Conservation (phyloP, 1,140 invertebrate species). For the Macrosteles quadrilineatus region DNA sequence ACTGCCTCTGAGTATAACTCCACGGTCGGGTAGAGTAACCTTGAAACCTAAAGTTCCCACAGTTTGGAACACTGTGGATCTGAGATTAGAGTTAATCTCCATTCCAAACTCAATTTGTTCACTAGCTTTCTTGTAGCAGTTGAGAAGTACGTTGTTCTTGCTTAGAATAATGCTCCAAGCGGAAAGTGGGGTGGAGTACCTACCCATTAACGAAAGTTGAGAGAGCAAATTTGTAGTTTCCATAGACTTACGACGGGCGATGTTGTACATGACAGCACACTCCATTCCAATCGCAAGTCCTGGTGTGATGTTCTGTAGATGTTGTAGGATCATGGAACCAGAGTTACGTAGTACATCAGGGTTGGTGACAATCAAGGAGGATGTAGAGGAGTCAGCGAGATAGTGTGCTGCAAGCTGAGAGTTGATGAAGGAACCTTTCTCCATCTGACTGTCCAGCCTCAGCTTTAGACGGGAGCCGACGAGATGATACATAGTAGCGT, state of each 20-base stretch:
- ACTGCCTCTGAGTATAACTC: not conserved
- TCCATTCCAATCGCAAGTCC: not conserved
- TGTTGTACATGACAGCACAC: not conserved
- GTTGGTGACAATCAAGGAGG: not conserved
- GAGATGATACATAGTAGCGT: constrained; percentile 95
- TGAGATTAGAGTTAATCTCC: not conserved
- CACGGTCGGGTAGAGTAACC: not conserved
- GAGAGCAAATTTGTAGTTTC: not conserved
- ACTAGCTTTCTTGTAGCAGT: constrained; percentile 9
- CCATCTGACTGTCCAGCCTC: not conserved
- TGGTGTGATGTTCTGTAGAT: not conserved
- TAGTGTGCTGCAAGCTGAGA: not conserved
- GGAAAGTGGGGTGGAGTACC: not conserved
- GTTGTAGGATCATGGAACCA: not conserved
- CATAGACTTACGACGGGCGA: not conserved
- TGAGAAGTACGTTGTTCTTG: not conserved
- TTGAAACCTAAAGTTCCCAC: not conserved
- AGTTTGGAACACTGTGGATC: not conserved
- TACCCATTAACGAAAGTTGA: not conserved
- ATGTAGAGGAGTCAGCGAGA: not conserved
- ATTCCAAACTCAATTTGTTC: constrained; percentile 10
- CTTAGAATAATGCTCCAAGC: not conserved
- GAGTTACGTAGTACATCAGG: not conserved
- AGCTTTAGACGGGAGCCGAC: constrained; percentile 54
- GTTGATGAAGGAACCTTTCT: not conserved